These are phyloP conservation scores for Lacanobia oleracea DNA, from an alignment of 2,888 invertebrate genomes.

Conservation along the genomic window DNA sequence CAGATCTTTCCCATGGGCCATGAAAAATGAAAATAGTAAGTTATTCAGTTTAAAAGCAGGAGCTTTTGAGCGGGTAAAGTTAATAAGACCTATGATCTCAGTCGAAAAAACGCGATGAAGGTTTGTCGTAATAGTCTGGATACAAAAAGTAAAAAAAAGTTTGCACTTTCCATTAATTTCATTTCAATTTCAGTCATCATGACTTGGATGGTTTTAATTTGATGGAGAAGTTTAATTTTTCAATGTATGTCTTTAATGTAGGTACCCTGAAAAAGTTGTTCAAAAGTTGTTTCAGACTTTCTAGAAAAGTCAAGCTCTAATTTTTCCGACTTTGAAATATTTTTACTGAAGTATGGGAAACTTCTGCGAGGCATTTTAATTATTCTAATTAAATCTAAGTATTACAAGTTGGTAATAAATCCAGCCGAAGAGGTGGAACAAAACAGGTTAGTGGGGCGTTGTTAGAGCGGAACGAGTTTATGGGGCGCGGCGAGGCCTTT, in stretches of 20 bases:
- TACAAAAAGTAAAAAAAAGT: no score
- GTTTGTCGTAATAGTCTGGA: no score
- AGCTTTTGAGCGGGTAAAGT: not conserved
- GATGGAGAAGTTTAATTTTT: not conserved
- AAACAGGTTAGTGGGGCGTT: slow-evolving; percentile 86
- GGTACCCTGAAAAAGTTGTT: not conserved
- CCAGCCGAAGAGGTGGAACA: slow-evolving; percentile 51
- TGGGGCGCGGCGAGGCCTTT: slow-evolving; percentile 88
- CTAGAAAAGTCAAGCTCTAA: not conserved
- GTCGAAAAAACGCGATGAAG: no score
- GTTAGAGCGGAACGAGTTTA: slow-evolving; percentile 74
- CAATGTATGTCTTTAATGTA: no score
- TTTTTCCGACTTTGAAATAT: not conserved
- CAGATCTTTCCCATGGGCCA: not conserved
- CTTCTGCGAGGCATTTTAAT: no score
- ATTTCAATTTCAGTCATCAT: not conserved
- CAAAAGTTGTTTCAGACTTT: not conserved
- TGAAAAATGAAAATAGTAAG: not conserved
- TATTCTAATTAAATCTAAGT: no score
- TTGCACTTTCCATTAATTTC: no score
- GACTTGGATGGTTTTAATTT: not conserved
- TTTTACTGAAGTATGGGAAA: not conserved
- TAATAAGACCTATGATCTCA: no score
- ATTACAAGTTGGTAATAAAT: slow-evolving; percentile 47
- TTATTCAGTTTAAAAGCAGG: not conserved